A percentile compares a stretch with the other conserved stretches of the same genome.
phyloP scores from a whole-genome alignment of 2,888 invertebrate species.

The Leptinotarsa rubiginosa region DNA sequence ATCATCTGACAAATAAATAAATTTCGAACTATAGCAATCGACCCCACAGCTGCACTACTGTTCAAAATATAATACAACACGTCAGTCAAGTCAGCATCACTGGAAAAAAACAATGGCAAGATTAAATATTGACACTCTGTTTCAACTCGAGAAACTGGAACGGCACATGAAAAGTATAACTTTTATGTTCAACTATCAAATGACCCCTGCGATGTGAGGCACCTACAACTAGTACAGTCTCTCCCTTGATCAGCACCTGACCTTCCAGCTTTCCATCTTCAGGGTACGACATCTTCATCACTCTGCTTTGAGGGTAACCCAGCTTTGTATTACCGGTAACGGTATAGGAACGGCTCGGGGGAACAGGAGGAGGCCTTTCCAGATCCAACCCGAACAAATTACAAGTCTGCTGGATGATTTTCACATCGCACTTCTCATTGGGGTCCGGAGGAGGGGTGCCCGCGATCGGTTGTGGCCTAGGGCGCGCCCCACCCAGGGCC shows the following conservation, averaged over 20 bases:
- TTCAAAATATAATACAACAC: constrained; percentile 11
- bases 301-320: constrained; percentile 91
- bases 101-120: constrained; percentile 42
- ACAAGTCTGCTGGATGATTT: constrained; percentile 91
- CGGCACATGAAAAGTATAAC: constrained; percentile 79
- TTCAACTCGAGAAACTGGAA: constrained; percentile 85
- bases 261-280: constrained; percentile 70
- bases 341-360: constrained; percentile 90
- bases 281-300: constrained; percentile 91
- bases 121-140: constrained; percentile 66
- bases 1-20: constrained; percentile 12
- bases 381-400: constrained; percentile 90
- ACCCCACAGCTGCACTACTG: constrained; percentile 7
- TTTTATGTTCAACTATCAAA: constrained; percentile 85
- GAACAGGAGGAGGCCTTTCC: constrained; percentile 92
- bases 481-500: constrained; percentile 70
- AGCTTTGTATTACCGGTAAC: constrained; percentile 90
- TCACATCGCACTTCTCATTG: constrained; percentile 87
- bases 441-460: constrained; percentile 88
- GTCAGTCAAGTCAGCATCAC: constrained; percentile 8
- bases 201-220: constrained; percentile 88
- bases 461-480: constrained; percentile 89
- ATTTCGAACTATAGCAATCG: not conserved
- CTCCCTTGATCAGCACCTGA: constrained; percentile 80
- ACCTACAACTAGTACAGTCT: constrained; percentile 88